Evolutionary conservation across 2,888 invertebrate genomes (phyloP).

Genomic region (Cerceris ruficornis): DNA sequence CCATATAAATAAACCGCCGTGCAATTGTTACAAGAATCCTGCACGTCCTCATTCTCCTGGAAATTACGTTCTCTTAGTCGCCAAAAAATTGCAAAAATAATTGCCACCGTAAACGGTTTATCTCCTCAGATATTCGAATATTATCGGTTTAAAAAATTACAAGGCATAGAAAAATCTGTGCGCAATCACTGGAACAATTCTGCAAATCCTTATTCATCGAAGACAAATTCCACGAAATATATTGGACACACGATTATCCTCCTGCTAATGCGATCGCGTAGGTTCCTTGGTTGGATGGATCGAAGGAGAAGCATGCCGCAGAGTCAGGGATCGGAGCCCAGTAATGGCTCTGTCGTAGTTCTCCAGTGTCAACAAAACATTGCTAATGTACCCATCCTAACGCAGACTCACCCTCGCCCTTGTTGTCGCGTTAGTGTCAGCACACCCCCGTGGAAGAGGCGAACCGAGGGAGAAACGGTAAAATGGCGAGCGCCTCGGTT

Average conservation of each 20-base stretch:
- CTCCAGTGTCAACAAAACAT: slow-evolving; percentile 79
- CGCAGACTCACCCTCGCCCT: slow-evolving; percentile 58
- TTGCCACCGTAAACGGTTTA: no score
- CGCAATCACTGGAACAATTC: background rate
- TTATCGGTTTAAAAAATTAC: no score
- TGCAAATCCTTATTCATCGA: background rate
- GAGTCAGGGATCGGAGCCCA: slow-evolving; percentile 54
- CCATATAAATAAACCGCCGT: no score
- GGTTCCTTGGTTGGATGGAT: slow-evolving; percentile 47
- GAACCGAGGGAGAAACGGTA: slow-evolving; percentile 44
- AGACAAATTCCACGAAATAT: no score
- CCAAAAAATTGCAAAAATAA: no score
- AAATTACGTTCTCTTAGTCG: no score
- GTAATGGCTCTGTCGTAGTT: slow-evolving; percentile 76
- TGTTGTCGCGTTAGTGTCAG: slow-evolving; percentile 43
- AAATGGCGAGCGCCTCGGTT: slow-evolving; percentile 41
- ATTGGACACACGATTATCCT: no score
- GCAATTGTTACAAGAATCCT: no score
- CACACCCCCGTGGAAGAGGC: slow-evolving; percentile 42
- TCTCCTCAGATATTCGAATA: no score
- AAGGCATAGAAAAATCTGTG: no score
- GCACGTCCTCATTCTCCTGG: no score
- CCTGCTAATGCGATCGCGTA: background rate
- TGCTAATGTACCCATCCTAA: slow-evolving; percentile 73
- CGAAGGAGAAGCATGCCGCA: slow-evolving; percentile 46